Percentiles rank a stretch among this genome's conserved stretches.
phyloP scores from a whole-genome alignment of 1,140 invertebrate species.

The Drosophila ironensis region DNA sequence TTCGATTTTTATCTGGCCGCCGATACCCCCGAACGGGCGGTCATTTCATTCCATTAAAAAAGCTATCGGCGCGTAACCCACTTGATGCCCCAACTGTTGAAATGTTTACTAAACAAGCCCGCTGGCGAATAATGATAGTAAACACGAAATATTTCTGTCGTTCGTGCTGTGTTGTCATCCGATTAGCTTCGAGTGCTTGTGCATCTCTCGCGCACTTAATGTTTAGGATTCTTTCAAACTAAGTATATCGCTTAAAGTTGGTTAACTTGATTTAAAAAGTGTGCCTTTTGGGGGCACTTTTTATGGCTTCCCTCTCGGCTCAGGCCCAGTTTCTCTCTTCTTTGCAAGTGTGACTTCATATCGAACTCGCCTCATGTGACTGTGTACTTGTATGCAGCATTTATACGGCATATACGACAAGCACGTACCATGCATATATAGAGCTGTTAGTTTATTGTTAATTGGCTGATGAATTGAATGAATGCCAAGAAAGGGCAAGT shows the following conservation, averaged over 20 bases:
- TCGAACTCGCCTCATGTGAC: constrained; percentile 22
- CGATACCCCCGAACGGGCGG: background rate
- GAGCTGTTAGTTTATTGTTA: constrained; percentile 57
- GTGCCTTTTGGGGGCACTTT: constrained; percentile 16
- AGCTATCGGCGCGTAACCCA: constrained; percentile 25
- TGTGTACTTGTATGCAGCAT: constrained; percentile 5
- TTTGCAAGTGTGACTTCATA: constrained; percentile 20
- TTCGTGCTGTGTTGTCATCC: constrained; percentile 45
- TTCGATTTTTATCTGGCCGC: constrained; percentile 12
- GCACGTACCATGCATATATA: constrained; percentile 2
- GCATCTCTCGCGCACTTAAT: background rate
- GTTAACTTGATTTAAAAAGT: constrained; percentile 1
- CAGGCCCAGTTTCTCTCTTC: background rate
- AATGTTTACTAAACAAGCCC: constrained; percentile 38
- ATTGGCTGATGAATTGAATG: constrained; percentile 57
- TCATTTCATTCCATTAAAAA: constrained; percentile 17
- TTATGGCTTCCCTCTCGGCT: constrained; percentile 14
- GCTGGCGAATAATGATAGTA: constrained; percentile 56
- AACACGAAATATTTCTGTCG: constrained; percentile 47
- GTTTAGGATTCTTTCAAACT: no score
- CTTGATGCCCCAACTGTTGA: constrained; percentile 3
- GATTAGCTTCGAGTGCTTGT: constrained; percentile 17
- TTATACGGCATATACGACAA: background rate
- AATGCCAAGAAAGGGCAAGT: constrained; percentile 8
- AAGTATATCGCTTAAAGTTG: no score